Evolutionary conservation across 2,797 vertebrate genomes (phyloP).

Genomic region (Cheirogaleus major): DNA sequence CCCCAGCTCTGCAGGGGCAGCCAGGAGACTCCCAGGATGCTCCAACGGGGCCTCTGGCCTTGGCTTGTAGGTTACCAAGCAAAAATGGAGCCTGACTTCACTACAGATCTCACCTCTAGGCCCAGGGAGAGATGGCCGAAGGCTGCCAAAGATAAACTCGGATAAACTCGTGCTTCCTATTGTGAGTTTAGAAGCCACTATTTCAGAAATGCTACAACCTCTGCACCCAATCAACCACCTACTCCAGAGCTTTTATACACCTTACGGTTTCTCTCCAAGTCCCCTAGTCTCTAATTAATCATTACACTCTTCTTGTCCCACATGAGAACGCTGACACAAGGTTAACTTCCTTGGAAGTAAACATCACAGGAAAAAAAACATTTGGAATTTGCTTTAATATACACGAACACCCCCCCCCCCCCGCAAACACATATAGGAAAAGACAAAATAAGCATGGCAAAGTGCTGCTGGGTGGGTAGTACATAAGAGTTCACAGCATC

Average conservation of each 20-base stretch:
- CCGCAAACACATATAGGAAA: background rate
- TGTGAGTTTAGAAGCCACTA: accelerated
- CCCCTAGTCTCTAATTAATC: background rate
- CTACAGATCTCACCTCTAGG: background rate
- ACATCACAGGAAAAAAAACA: background rate
- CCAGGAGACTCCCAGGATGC: accelerated
- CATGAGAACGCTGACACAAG: background rate
- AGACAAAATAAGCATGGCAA: background rate
- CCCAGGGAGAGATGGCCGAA: background rate
- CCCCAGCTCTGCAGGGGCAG: no score
- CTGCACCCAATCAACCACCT: background rate
- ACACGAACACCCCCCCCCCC: background rate
- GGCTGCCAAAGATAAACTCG: no score
- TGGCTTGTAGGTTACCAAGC: background rate
- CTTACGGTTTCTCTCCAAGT: background rate
- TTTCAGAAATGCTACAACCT: background rate
- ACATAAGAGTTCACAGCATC: background rate
- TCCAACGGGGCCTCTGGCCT: background rate
- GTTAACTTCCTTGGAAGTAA: background rate
- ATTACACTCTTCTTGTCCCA: background rate
- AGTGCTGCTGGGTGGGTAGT: accelerated
- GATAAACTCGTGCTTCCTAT: background rate
- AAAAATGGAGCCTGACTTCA: background rate
- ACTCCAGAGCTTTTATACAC: no score
- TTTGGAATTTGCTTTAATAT: background rate